phyloP scores from a whole-genome alignment of 2,888 invertebrate species.

The Minunthozetes semirufus region DNA sequence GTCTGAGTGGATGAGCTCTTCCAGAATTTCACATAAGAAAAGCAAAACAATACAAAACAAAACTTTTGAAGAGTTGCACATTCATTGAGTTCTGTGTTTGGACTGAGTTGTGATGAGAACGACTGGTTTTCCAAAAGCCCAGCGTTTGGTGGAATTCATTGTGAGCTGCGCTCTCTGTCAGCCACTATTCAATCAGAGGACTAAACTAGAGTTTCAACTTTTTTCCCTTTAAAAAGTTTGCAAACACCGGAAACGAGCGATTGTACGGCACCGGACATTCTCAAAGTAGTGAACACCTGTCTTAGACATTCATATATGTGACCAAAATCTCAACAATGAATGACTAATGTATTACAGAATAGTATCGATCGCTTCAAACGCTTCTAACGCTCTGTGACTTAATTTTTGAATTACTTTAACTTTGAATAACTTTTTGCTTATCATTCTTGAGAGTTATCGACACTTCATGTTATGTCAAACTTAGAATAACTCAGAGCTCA shows the following conservation, averaged over 20 bases:
- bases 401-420: neutral
- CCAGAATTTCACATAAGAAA: neutral
- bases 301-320: slow-evolving; percentile 8
- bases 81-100: neutral
- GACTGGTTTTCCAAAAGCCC: neutral
- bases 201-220: slow-evolving; percentile 6
- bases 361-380: neutral
- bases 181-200: neutral
- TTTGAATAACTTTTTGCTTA: neutral
- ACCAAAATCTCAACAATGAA: slow-evolving; percentile 6
- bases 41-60: neutral
- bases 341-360: neutral
- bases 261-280: slow-evolving; percentile 4
- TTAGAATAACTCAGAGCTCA: neutral
- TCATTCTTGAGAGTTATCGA: neutral
- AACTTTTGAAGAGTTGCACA: neutral
- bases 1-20: neutral
- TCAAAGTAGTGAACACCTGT: slow-evolving; percentile 21
- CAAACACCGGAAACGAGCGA: slow-evolving; percentile 20
- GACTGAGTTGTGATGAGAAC: neutral
- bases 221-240: slow-evolving; percentile 16
- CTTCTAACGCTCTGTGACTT: neutral
- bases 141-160: neutral
- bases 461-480: neutral
- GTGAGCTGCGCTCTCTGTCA: slow-evolving; percentile 6